Conservation (phyloP, 2,113 vertebrate genomes). For the Embiotoca jacksoni region DNA sequence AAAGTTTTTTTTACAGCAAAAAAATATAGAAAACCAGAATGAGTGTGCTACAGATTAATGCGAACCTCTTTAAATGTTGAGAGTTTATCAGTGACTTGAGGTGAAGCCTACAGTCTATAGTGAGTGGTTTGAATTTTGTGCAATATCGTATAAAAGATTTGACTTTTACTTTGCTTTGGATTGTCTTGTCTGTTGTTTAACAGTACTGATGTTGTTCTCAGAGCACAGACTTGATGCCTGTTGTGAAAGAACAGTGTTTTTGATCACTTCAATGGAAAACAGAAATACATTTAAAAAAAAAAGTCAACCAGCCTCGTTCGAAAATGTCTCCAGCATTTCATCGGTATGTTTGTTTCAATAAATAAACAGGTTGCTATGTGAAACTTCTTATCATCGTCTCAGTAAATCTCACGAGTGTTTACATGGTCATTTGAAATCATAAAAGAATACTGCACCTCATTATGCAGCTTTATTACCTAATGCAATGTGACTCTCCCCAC, state of each 20-base stretch:
- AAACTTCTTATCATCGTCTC: constrained; percentile 51
- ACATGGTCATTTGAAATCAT: constrained; percentile 43
- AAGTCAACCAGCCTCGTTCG: constrained; percentile 7
- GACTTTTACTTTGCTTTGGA: constrained; percentile 48
- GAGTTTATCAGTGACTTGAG: constrained; percentile 27
- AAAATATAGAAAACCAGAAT: constrained; percentile 16
- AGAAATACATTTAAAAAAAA: background rate
- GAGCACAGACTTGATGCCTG: constrained; percentile 32
- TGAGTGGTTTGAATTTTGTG: constrained; percentile 69
- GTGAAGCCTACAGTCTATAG: constrained; percentile 40
- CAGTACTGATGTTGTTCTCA: constrained; percentile 29
- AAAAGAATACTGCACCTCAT: constrained; percentile 14
- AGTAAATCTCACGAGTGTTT: background rate
- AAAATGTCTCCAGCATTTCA: constrained; percentile 41
- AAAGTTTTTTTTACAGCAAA: constrained; percentile 40
- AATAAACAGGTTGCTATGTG: constrained; percentile 67
- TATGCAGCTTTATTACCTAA: constrained; percentile 46
- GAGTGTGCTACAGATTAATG: constrained; percentile 35
- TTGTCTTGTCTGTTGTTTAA: constrained; percentile 49
- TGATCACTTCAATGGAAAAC: constrained; percentile 21
- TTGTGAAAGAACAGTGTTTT: constrained; percentile 27
- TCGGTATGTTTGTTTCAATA: constrained; percentile 73
- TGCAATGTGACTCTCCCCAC: constrained; percentile 44
- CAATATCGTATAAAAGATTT: constrained; percentile 65
- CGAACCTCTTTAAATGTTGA: constrained; percentile 28